Base-by-base conservation (phyloP, 2,797 vertebrate species). In the Ambastaia sidthimunki region DNA sequence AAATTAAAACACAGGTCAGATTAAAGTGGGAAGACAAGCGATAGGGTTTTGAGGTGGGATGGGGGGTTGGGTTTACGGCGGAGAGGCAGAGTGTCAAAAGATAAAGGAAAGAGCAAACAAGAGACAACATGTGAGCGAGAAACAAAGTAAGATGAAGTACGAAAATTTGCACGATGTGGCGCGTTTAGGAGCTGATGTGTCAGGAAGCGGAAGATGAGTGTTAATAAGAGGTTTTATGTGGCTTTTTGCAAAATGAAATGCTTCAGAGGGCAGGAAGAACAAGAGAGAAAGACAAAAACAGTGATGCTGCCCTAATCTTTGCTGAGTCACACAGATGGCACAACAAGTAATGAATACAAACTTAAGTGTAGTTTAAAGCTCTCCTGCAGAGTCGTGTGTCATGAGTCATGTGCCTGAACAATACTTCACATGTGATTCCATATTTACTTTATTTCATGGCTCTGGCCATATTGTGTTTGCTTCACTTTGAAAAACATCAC, bases 111-210 rank as follows among this genome's bases (percentile, higher is more conserved):
- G 28, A 52, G 34, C 7, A 34, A 13, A 41, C 9, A 10, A 41
- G 50, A 71, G 68, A 66, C 54, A 48, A 66, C 78, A 44, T 57
- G 67, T 47, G 47, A 47, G 74, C 44, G 72, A 52, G 48, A 69
- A 66, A 44, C 55, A 71, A 34, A 31, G 74, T 62, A 59, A 75
- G 80, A 86, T 86, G 78, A 84, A 81, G 82, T 55, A 79, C 54
- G 59, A 71, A 48, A 74, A 82, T 57, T 75, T 71, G 71, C n/a
- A 41, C n/a, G 21, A 23, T 65, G 37, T 60, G 81, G 71, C 25
- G 76, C 44, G 80, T 89, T 86, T 80, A 69, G 65, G 63, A 85
- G 76, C 78, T 81, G 82, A 84, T 86, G 86, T 83, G 74, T 80
- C 3, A 77, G 73, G 52, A 68, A 84, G 60, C 66, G 19, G 72